These are phyloP conservation scores for Chelonoidis abingdonii DNA, from an alignment of 2,113 vertebrate species.

Conservation along the genomic window DNA sequence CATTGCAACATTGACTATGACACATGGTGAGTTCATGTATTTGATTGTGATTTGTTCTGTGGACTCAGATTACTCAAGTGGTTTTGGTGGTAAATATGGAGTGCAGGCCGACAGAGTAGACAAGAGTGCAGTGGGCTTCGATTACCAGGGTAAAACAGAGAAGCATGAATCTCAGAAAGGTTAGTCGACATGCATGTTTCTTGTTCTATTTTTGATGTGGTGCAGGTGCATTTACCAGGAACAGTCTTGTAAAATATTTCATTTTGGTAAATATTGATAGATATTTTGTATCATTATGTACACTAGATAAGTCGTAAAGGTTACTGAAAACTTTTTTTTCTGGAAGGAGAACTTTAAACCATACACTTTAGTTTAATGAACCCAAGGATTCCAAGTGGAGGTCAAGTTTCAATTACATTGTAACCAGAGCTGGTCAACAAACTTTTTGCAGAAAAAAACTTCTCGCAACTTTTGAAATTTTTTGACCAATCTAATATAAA, in stretches of 20 bases:
- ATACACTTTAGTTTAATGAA: not conserved
- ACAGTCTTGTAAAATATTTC: not conserved
- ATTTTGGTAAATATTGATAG: not conserved
- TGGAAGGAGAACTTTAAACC: not conserved
- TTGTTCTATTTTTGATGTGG: not conserved
- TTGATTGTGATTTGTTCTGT: conserved; percentile 1
- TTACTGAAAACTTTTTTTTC: not conserved
- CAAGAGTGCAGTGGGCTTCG: conserved; percentile 94
- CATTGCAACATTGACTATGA: not conserved
- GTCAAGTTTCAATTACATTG: not conserved
- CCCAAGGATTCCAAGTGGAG: not conserved
- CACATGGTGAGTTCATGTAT: not conserved
- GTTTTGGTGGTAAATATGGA: conserved; percentile 93
- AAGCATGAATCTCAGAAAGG: conserved; percentile 96
- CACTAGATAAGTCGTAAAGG: accelerated
- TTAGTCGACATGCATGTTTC: conserved; percentile 41
- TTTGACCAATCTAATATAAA: not conserved
- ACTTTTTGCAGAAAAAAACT: not conserved
- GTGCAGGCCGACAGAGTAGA: conserved; percentile 96
- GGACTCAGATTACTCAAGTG: conserved; percentile 89
- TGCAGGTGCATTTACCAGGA: not conserved
- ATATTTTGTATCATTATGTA: not conserved
- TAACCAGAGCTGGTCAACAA: not conserved
- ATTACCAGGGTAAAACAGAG: conserved; percentile 95
- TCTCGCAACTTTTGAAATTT: not conserved